These are phyloP conservation scores for Cotesia congregata DNA, from an alignment of 2,888 invertebrate species.

Conservation along the genomic window DNA sequence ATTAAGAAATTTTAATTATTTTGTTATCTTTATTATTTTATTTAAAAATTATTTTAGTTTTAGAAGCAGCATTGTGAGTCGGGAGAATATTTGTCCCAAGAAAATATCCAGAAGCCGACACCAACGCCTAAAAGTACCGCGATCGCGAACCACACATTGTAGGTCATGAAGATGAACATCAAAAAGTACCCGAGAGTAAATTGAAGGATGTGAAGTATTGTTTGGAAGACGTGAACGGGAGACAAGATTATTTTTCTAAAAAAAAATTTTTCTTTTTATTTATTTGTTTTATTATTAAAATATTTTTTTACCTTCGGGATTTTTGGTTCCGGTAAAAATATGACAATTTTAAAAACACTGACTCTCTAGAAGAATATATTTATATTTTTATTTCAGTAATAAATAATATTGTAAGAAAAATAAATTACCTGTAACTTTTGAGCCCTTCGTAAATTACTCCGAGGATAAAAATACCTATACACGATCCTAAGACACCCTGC, in stretches of 20 bases:
- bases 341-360: background rate
- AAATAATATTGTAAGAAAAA: slow-evolving; percentile 45
- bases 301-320: background rate
- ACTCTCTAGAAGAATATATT: background rate
- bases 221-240: slow-evolving; percentile 59
- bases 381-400: slow-evolving; percentile 22
- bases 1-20: slow-evolving; percentile 14
- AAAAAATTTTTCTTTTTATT: slow-evolving; percentile 24
- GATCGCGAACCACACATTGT: slow-evolving; percentile 75
- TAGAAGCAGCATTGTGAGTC: slow-evolving; percentile 60
- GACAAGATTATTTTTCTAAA: slow-evolving; percentile 61
- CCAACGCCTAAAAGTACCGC: slow-evolving; percentile 73
- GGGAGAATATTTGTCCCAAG: slow-evolving; percentile 57
- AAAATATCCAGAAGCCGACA: slow-evolving; percentile 70
- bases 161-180: slow-evolving; percentile 78
- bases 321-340: background rate
- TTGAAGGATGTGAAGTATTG: slow-evolving; percentile 64
- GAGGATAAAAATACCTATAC: slow-evolving; percentile 75
- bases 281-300: background rate
- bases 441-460: slow-evolving; percentile 78
- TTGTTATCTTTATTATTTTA: background rate
- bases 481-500: slow-evolving; percentile 74
- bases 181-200: slow-evolving; percentile 73
- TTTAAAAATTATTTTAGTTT: slow-evolving; percentile 15
- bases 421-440: slow-evolving; percentile 74